Evolutionary conservation across 2,113 vertebrate genomes (phyloP).

Genomic region (Cyprinodon variegatus): DNA sequence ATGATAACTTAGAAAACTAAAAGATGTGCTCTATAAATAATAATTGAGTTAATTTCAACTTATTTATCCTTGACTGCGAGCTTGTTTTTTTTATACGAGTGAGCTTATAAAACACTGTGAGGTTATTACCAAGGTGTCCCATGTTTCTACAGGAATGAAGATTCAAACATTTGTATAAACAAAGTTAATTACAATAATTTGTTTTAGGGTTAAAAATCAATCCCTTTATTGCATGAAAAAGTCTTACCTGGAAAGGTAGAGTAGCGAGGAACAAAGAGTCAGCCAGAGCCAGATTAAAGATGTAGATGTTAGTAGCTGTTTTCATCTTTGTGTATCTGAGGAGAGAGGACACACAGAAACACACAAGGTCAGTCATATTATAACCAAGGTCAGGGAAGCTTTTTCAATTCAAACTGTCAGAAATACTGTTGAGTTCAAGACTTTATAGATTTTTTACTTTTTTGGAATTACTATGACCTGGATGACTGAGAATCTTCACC

Average conservation of each 20-base stretch:
- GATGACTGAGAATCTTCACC: too few species aligned
- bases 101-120: neutral
- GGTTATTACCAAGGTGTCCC: neutral
- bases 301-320: conserved; percentile 98
- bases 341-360: conserved; percentile 3
- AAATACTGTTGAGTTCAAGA: too few species aligned
- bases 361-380: neutral
- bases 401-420: too few species aligned
- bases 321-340: conserved; percentile 98
- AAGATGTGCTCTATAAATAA: neutral
- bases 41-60: neutral
- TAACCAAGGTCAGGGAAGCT: neutral
- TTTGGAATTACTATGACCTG: too few species aligned
- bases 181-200: neutral
- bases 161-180: neutral
- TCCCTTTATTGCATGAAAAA: neutral
- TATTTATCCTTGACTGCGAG: neutral
- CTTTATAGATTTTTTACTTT: too few species aligned
- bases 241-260: conserved; percentile 88
- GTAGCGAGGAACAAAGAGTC: conserved; percentile 93
- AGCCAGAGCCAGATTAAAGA: conserved; percentile 95
- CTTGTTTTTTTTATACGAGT: neutral
- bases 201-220: neutral
- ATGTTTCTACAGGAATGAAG: neutral
- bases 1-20: neutral